Base-by-base conservation (phyloP, 2,888 invertebrate genomes). In the Mechanitis mazaeus region DNA sequence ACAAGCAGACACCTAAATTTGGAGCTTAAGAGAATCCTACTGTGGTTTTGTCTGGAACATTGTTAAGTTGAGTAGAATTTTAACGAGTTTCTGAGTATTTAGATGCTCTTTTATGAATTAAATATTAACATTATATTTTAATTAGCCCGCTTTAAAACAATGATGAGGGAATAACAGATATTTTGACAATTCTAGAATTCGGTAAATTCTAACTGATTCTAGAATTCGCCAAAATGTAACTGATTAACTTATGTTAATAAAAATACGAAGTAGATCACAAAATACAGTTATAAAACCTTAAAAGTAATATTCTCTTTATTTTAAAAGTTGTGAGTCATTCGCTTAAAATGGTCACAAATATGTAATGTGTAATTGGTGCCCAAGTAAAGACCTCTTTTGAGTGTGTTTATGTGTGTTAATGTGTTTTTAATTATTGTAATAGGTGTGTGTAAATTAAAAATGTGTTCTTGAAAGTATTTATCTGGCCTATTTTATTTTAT, bases 1-100 rank as follows among this genome's bases (percentile, higher is more conserved):
- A 65, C 64, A 62, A 20, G 42, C 69, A 71, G 71, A 72, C 71
- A 66, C 67, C 69, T 69, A 71, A 69, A 71, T 70, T 69, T 68
- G 59, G 59, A 45, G 64, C 57, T 64, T 65, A 65, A 57, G 50
- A 42, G 56, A 58, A 60, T 54, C 46, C 60, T 55, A 61, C 54
- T 64, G 56, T 60, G 53, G 46, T 58, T 28, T 46, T 6, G 61
- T 64, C 64, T 64, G 60, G 64, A 54, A 45, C 35, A 59, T 55
- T 59, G 55, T 55, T n/a, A 50, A 54, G 45, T 54, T 53, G 60
- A 55, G 42, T 42, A 38, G 60, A 60, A 60, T 60, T 60, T 53
- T 53, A 60, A 60, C 3, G 9, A 50, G 7, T 50, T 35, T 2
- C 11, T 5, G 6, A 11, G 7, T 20, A 31, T 7, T 42, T 42